Percentiles rank a stretch among this genome's conserved stretches.
Conservation (phyloP, 2,797 vertebrate species). For the Taeniopygia guttata region DNA sequence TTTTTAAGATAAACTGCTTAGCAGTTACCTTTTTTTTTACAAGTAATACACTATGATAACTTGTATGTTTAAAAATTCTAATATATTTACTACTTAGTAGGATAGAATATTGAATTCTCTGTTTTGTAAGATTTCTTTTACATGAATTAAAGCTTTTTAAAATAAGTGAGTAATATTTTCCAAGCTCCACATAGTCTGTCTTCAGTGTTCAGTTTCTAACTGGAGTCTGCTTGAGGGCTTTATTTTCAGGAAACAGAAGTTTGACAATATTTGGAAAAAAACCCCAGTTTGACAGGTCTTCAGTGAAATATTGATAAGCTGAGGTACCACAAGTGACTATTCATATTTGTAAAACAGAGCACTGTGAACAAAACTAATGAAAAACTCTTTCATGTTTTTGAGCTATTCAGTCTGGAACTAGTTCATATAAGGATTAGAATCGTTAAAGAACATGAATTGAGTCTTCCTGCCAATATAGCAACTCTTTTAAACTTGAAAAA, state of each 20-base stretch:
- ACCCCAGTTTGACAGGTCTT: neutral
- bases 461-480: neutral
- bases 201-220: neutral
- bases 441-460: neutral
- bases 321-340: neutral
- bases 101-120: neutral
- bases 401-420: neutral
- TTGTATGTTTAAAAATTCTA: neutral
- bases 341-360: neutral
- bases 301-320: neutral
- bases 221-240: neutral
- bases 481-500: neutral
- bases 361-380: neutral
- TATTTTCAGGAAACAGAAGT: neutral
- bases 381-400: neutral
- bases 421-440: neutral
- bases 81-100: neutral
- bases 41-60: neutral
- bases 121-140: neutral
- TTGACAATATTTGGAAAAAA: neutral
- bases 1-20: constrained; percentile 29
- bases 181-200: neutral
- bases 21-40: neutral
- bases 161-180: neutral
- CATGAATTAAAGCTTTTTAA: neutral